These are phyloP conservation scores for Hirtodrosophila confusa DNA, from an alignment of 2,888 invertebrate species.

Conservation along the genomic window DNA sequence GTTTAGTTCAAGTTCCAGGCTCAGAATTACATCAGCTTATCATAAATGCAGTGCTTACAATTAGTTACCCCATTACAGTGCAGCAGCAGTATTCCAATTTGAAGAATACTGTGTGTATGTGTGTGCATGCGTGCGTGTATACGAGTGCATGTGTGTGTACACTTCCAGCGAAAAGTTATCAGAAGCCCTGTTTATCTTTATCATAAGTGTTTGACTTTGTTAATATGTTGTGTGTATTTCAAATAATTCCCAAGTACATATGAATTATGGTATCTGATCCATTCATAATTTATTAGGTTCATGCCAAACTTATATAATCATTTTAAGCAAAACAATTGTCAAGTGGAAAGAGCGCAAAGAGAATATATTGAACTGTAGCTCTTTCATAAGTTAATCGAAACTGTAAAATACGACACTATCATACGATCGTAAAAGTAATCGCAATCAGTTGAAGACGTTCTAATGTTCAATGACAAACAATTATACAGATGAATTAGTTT, in stretches of 20 bases:
- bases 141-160: constrained; percentile 13
- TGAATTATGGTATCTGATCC: constrained; percentile 10
- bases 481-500: too few relatives aligned
- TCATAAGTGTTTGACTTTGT: constrained; percentile 28
- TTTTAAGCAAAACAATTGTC: constrained; percentile 26
- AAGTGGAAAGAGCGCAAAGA: constrained; percentile 32
- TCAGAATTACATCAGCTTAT: constrained; percentile 8
- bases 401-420: constrained; percentile 38
- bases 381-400: constrained; percentile 19
- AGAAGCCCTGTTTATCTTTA: constrained; percentile 67
- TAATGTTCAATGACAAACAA: constrained; percentile 6
- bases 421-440: constrained; percentile 56
- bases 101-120: constrained; percentile 2
- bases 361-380: constrained; percentile 7
- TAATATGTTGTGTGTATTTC: constrained; percentile 10
- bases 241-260: constrained; percentile 7
- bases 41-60: constrained; percentile 13
- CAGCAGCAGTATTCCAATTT: constrained; percentile 3
- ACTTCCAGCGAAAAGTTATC: constrained; percentile 61
- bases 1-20: constrained; percentile 13
- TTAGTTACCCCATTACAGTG: constrained; percentile 14
- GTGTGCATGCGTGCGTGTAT: constrained; percentile 6
- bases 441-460: constrained; percentile 24
- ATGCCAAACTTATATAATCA: constrained; percentile 61
- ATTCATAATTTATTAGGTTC: constrained; percentile 32